A percentile compares a stretch with the other conserved stretches of the same genome.
phyloP scores from a whole-genome alignment of 2,797 vertebrate species.

The Toxotes lorentzi region DNA sequence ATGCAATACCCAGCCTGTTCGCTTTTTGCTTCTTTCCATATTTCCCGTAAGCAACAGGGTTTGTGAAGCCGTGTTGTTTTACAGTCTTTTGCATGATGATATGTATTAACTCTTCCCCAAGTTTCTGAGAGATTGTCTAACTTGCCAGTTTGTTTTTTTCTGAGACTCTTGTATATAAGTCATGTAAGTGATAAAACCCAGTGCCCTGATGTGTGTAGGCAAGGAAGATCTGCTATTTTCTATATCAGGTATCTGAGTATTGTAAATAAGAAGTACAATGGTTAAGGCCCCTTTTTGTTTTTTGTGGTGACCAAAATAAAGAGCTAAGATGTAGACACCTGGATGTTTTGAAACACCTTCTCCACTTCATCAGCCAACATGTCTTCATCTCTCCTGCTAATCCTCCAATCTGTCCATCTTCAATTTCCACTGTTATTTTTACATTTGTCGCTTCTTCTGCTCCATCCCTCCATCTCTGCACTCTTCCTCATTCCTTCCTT shows the following conservation, averaged over 20 bases:
- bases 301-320: constrained; percentile 5
- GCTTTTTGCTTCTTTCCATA: background rate
- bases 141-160: background rate
- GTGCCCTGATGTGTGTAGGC: background rate
- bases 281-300: background rate
- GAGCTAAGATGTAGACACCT: background rate
- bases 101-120: background rate
- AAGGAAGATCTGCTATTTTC: background rate
- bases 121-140: background rate
- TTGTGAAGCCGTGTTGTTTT: background rate
- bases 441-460: constrained; percentile 25
- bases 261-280: background rate
- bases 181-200: background rate
- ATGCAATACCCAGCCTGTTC: background rate
- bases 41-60: too few species aligned
- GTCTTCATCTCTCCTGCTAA: constrained; percentile 33
- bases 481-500: constrained; percentile 54
- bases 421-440: constrained; percentile 40
- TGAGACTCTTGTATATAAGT: background rate
- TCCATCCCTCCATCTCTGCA: constrained; percentile 38
- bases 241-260: background rate
- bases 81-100: background rate
- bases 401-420: constrained; percentile 46
- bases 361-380: constrained; percentile 18
- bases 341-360: constrained; percentile 19